Evolutionary conservation across 2,113 vertebrate species (phyloP), one percentile per base, ranked within the genome.

Genomic region (Tautogolabrus adspersus): DNA sequence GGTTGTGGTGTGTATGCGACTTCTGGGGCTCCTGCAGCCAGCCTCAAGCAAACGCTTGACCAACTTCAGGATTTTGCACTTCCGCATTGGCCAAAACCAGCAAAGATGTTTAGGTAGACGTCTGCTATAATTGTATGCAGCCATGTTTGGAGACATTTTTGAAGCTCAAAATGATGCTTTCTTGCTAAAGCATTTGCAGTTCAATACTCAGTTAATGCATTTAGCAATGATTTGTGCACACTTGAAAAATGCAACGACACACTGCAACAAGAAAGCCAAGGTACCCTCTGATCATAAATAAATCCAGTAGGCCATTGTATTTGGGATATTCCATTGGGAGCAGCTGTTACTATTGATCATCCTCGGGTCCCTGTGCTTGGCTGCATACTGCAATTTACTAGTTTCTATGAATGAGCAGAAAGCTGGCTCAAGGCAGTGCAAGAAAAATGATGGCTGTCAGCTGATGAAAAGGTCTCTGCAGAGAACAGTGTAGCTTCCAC

Each of bases 371-470:
- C 3, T 11, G 52, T 66, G 30, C 58, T 58, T 71, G 56, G 61
- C 44, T 19, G 23, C 51, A 57, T 57, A 26, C 69, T 23, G 13
- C 34, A 58, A 46, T 62, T 66, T 42, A 55, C 30, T 44, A n/a
- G 38, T 79, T 51, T 44, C 59, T 51, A 40, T 16, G 18, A 77
- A 58, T 44, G 49, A 81, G 52, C 42, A 60, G 46, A 56, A 49
- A 67, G 52, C 66, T 66, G 49, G 58, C 77, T 75, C 13, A 37
- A 56, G 77, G 72, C 58, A 0, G 34, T 16, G 15, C 19, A 65
- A 75, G 66, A 70, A 58, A 81, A 70, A 77, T 70, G 66, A 44
- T 63, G 70, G 51, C 52, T 81, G 38, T 78, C 57, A 73, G 51
- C 26, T 60, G 57, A 64, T 72, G 52, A 82, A 82, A 66, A 77